These are phyloP conservation scores for Gavialis gangeticus DNA, from an alignment of 2,113 vertebrate species.

Conservation along the genomic window DNA sequence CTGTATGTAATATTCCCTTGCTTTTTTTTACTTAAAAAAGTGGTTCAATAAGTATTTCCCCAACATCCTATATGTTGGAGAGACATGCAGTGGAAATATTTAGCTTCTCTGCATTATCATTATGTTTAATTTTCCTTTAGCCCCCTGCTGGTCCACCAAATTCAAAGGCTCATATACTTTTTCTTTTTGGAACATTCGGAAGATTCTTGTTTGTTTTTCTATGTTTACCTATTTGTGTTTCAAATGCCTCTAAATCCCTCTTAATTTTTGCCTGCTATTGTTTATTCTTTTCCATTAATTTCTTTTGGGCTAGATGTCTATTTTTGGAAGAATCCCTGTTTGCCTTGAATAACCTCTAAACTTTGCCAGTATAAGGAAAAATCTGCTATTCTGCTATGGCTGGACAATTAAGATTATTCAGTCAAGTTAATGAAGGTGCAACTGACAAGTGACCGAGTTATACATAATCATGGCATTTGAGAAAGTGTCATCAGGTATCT, in stretches of 20 bases:
- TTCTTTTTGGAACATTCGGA: not conserved
- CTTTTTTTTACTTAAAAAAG: not conserved
- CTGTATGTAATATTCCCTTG: not conserved
- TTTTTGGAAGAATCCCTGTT: constrained; percentile 23
- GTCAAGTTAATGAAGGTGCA: constrained; percentile 57
- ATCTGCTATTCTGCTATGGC: constrained; percentile 32
- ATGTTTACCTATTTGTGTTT: constrained; percentile 23
- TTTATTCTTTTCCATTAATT: constrained; percentile 19
- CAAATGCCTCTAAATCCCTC: constrained; percentile 18
- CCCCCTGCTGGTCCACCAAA: not conserved
- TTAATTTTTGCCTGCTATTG: constrained; percentile 20
- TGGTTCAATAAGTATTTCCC: not conserved
- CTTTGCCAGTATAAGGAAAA: constrained; percentile 35
- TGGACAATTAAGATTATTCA: constrained; percentile 67
- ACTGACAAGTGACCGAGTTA: constrained; percentile 58
- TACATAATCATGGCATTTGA: constrained; percentile 60
- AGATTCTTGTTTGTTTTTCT: constrained; percentile 34
- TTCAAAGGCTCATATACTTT: not conserved
- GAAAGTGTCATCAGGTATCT: constrained; percentile 16
- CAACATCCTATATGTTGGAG: not conserved
- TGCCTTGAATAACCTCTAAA: constrained; percentile 63
- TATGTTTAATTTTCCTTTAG: not conserved
- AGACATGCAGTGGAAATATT: not conserved
- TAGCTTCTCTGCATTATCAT: not conserved
- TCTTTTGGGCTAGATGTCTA: constrained; percentile 42